These are phyloP conservation scores for Serranus cabrilla DNA, from an alignment of 2,797 vertebrate species.

Conservation along the genomic window DNA sequence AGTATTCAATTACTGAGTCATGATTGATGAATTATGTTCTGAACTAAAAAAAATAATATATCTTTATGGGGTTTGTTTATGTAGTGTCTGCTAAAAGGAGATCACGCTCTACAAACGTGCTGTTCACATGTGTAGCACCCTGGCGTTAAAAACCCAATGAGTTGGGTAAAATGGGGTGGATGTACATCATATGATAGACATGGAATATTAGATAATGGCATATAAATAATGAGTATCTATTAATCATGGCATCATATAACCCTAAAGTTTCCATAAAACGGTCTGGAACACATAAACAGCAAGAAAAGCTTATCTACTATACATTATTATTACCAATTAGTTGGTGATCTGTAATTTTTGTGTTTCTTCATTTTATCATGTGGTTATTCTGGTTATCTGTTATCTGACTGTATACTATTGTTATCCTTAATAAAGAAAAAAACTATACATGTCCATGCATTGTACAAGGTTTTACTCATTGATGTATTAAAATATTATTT, in stretches of 20 bases:
- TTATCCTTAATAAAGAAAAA: no score
- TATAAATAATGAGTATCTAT: background rate
- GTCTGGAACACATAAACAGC: no score
- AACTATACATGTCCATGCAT: background rate
- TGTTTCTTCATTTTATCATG: no score
- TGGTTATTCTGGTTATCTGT: no score
- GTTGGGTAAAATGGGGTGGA: background rate
- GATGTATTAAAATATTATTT: background rate
- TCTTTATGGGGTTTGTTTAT: background rate
- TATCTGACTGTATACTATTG: no score
- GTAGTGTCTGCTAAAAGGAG: background rate
- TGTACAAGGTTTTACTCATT: background rate
- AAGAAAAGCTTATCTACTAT: no score
- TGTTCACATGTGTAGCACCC: background rate
- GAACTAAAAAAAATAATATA: background rate
- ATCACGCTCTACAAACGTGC: background rate
- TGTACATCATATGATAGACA: no score
- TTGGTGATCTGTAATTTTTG: no score
- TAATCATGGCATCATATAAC: background rate
- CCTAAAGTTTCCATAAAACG: background rate
- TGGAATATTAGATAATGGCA: no score
- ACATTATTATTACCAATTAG: no score
- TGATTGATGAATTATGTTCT: background rate
- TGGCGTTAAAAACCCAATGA: conserved; percentile 4
- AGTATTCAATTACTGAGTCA: background rate